Evolutionary conservation across 2,888 invertebrate genomes (phyloP).

Genomic region (Metopia argyrocephala): DNA sequence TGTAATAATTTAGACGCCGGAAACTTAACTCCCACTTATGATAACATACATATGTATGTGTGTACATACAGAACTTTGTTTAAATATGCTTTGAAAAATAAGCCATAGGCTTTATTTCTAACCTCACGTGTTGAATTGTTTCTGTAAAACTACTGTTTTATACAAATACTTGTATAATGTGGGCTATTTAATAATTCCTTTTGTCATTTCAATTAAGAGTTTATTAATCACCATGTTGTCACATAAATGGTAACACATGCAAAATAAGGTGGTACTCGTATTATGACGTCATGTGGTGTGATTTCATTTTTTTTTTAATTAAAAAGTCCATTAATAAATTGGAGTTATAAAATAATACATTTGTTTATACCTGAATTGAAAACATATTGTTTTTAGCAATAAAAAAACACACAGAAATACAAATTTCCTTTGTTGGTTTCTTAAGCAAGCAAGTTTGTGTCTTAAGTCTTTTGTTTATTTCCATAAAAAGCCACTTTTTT

Average conservation of each 20-base stretch:
- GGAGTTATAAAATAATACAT: no score
- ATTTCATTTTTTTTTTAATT: conserved; percentile 7
- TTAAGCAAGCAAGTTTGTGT: neutral
- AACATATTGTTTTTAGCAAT: no score
- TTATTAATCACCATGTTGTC: conserved; percentile 34
- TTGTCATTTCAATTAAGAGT: conserved; percentile 35
- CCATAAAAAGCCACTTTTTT: neutral
- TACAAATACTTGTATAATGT: neutral
- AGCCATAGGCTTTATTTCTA: neutral
- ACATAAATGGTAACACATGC: neutral
- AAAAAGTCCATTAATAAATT: conserved; percentile 25
- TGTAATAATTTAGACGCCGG: conserved; percentile 47
- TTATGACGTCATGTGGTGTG: conserved; percentile 51
- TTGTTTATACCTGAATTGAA: no score
- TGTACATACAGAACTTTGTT: no score
- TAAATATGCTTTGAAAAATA: no score
- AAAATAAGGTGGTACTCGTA: conserved; percentile 32
- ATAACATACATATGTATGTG: no score
- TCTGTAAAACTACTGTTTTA: conserved; percentile 29
- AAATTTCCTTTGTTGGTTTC: neutral
- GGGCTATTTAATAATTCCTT: neutral
- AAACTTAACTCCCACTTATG: conserved; percentile 58
- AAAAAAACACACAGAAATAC: no score
- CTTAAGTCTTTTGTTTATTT: conserved; percentile 25
- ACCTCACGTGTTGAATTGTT: conserved; percentile 38